Evolutionary conservation across 2,113 vertebrate genomes (phyloP), one percentile per base, ranked within the genome.

Genomic region (Mobula birostris): DNA sequence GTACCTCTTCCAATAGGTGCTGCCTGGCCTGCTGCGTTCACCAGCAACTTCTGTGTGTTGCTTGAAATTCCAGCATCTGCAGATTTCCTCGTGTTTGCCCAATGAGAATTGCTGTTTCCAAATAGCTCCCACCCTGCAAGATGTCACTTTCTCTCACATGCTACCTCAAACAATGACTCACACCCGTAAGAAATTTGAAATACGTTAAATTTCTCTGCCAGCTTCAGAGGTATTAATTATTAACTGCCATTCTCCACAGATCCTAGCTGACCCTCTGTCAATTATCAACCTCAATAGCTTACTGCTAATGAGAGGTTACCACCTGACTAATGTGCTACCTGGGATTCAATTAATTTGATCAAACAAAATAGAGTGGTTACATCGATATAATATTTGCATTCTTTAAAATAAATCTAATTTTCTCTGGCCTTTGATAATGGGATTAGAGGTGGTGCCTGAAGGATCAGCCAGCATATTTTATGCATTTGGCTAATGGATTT

Each of bases 361-460:
- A 56, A 83, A 77, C 68, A 77, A 32, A 58, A 68, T 17, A 12
- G 11, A 68, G 29, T 29, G n/a, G 87, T 32, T 68, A 61, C n/a
- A 90, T 66, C 87, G 14, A 90, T 90, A 32, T 68, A 68, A 27
- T 66, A 90, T 19, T 90, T 66, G 15, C 29, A 66, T 15, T 17
- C 61, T 32, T 66, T 88, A 88, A 66, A 40, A 68, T 32, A 90
- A 68, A 90, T 90, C 87, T 66, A 61, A 29, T 90, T 90, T 66
- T 58, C 27, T 63, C 58, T 90, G 87, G 15, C 87, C 87, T 32
- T 12, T 63, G 58, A 66, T 36, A 90, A 68, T 36, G 61, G 87
- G 63, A 90, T 90, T 32, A 7, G 12, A 90, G 40, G 8, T 24
- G 58, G 11, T 32, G 14, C 9, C 68, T 70, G 17, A 70, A 12